A percentile compares a stretch with the other conserved stretches of the same genome.
These are phyloP conservation scores for Caenorhabditis briggsae DNA, from an alignment of 1,140 invertebrate species.

Conservation along the genomic window DNA sequence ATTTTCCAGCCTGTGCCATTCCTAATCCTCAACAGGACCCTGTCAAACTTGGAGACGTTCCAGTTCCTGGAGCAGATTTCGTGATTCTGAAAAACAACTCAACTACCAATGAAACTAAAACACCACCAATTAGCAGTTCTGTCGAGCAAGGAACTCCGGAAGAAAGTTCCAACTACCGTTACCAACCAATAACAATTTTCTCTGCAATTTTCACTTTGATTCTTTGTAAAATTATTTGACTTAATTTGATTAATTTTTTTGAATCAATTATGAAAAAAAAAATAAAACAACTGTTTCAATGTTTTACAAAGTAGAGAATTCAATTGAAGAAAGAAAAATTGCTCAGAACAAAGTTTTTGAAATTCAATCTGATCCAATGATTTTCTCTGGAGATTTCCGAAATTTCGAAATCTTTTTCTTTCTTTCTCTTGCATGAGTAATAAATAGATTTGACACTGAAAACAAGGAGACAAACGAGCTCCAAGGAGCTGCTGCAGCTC, in stretches of 20 bases:
- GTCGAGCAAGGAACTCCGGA: not conserved
- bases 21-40: not conserved
- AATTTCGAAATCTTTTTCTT: slow-evolving; percentile 26
- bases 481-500: not conserved
- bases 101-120: not conserved
- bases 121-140: not conserved
- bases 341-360: not conserved
- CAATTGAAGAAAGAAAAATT: not conserved
- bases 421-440: slow-evolving; percentile 14
- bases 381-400: not conserved
- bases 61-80: not conserved
- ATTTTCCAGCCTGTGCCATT: slow-evolving; percentile 23
- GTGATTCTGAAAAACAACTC: not conserved
- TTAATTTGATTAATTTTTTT: not conserved
- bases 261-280: not conserved
- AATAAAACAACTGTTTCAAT: no score
- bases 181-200: slow-evolving; percentile 1
- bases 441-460: slow-evolving; percentile 52
- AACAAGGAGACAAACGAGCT: slow-evolving; percentile 36
- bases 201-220: slow-evolving; percentile 7
- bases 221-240: slow-evolving; percentile 26
- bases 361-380: not conserved
- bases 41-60: not conserved
- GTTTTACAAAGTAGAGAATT: no score
- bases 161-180: not conserved